Percentiles rank a stretch among this genome's conserved stretches.
Conservation (phyloP, 2,113 vertebrate genomes). For the Scolopax mira region DNA sequence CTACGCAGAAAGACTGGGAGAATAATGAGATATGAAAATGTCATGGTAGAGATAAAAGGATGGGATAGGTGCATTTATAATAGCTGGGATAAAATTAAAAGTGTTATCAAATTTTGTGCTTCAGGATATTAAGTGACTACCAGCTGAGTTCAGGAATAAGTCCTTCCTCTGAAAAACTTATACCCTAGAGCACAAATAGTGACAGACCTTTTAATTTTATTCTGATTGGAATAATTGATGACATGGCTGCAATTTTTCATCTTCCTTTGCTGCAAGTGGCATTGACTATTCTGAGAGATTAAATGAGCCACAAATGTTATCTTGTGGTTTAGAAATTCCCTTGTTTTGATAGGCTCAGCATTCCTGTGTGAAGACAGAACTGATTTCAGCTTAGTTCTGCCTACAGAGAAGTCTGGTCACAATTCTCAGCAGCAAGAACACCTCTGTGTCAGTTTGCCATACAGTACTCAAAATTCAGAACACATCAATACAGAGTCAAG, state of each 20-base stretch:
- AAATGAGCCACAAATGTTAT: neutral
- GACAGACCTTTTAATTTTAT: neutral
- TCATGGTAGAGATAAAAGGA: neutral
- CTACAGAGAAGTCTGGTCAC: neutral
- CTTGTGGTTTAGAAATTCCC: neutral
- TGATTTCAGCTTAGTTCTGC: neutral
- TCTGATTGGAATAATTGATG: neutral
- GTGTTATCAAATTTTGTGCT: neutral
- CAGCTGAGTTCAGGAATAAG: neutral
- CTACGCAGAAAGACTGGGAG: neutral
- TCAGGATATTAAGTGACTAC: neutral
- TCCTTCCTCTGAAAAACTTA: neutral
- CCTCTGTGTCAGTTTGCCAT: neutral
- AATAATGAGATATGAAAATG: neutral
- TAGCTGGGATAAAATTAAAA: conserved; percentile 1
- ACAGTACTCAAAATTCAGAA: neutral
- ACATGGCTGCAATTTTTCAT: neutral
- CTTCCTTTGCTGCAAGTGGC: neutral
- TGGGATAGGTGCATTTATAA: neutral
- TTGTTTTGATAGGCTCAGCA: neutral
- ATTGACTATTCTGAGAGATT: neutral
- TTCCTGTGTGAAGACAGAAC: neutral
- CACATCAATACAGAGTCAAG: neutral
- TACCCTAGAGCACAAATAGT: neutral
- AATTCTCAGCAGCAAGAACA: neutral